A percentile compares a stretch with the other conserved stretches of the same genome.
Evolutionary conservation across 2,888 invertebrate genomes (phyloP).

Genomic region (Thumatha senex): DNA sequence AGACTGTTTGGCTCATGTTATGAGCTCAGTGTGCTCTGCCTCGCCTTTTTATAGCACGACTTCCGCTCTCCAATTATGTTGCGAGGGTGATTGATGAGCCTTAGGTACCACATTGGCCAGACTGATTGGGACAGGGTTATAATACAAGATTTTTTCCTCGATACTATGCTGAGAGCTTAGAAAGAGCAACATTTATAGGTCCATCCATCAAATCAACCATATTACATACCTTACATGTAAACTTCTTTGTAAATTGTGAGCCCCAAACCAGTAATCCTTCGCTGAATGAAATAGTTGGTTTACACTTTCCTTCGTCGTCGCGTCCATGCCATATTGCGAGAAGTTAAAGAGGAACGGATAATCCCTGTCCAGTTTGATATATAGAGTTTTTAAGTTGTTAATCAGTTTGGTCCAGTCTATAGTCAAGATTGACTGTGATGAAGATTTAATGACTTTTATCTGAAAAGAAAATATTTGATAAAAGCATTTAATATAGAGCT

Average conservation of each 20-base stretch:
- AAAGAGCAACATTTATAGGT: no score
- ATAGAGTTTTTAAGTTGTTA: conserved; percentile 56
- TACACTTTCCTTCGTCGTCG: conserved; percentile 31
- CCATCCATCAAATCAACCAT: no score
- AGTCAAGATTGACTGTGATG: conserved; percentile 36
- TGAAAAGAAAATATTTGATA: conserved; percentile 26
- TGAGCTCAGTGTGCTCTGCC: no score
- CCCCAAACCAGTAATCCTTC: conserved; percentile 63
- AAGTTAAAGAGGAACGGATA: conserved; percentile 70
- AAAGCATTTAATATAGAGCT: no score
- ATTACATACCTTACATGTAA: conserved; percentile 57
- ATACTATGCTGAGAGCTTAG: no score
- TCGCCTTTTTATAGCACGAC: no score
- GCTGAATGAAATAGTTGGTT: conserved; percentile 40
- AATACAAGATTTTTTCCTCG: no score
- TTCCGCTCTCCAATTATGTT: no score
- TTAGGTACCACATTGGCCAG: no score
- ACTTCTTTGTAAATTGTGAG: conserved; percentile 48
- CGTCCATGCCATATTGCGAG: conserved; percentile 58
- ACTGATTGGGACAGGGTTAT: no score
- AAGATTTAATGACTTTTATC: conserved; percentile 30
- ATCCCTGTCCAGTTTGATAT: conserved; percentile 54
- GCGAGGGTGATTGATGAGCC: no score
- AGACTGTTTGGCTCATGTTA: no score
- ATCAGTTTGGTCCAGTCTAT: conserved; percentile 68